A percentile compares a stretch with the other conserved stretches of the same genome.
Conservation (phyloP, 2,113 vertebrate species). For the Bubalus kerabau region DNA sequence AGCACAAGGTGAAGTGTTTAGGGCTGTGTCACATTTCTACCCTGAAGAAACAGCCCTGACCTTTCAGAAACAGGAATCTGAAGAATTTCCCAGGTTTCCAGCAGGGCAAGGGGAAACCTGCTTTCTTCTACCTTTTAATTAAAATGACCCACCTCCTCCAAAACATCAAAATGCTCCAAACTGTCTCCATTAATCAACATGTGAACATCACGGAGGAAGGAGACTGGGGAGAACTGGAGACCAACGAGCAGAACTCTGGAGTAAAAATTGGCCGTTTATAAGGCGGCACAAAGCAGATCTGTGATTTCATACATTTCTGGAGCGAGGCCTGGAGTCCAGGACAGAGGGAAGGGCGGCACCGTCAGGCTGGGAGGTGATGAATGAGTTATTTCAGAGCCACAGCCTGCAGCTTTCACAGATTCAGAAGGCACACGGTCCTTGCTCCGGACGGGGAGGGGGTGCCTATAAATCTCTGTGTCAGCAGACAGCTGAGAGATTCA, state of each 20-base stretch:
- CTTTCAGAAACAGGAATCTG: constrained; percentile 39
- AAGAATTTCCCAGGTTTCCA: constrained; percentile 56
- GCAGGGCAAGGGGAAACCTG: background rate
- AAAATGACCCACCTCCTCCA: background rate
- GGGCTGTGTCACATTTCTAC: constrained; percentile 7
- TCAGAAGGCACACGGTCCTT: background rate
- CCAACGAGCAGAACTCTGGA: background rate
- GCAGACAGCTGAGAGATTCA: background rate
- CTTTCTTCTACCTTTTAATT: background rate
- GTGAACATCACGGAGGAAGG: background rate
- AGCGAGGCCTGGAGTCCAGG: background rate
- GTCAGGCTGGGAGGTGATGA: background rate
- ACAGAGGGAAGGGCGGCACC: background rate
- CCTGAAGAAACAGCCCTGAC: background rate
- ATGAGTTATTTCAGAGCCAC: background rate
- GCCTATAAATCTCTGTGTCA: background rate
- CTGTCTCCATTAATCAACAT: background rate
- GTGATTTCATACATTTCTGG: background rate
- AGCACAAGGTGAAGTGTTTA: background rate
- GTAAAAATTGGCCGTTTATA: background rate
- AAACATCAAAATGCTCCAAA: background rate
- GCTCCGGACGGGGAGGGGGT: background rate
- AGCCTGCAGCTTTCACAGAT: background rate
- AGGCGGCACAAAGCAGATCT: background rate
- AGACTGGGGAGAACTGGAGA: background rate